phyloP scores from a whole-genome alignment of 1,140 invertebrate genomes.

The Metaphire vulgaris region DNA sequence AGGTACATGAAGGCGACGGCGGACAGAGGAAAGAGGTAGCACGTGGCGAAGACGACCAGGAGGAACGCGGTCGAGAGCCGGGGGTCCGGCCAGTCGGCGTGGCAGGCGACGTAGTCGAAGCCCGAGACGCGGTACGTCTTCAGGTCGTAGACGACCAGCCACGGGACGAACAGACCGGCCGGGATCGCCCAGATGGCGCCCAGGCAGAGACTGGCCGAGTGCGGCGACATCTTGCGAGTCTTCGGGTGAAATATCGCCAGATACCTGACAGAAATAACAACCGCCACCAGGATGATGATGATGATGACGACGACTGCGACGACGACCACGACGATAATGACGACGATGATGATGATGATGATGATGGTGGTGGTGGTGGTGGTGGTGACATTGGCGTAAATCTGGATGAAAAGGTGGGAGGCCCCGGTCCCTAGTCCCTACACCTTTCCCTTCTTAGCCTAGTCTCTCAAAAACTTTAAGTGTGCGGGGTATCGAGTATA shows the following conservation, averaged over 20 bases:
- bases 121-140: not conserved
- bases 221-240: conserved; percentile 79
- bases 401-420: not conserved
- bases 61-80: conserved; percentile 69
- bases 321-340: not conserved
- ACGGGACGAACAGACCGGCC: conserved; percentile 68
- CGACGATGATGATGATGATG: conserved; percentile 2
- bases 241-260: conserved; percentile 86
- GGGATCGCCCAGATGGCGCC: conserved; percentile 80
- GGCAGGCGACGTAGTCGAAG: not conserved
- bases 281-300: not conserved
- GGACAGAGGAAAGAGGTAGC: conserved; percentile 80
- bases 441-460: too few species aligned
- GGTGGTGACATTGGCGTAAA: not conserved
- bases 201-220: conserved; percentile 76
- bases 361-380: not conserved
- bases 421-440: too few species aligned
- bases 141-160: conserved; percentile 75
- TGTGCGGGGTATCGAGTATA: not conserved
- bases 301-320: not conserved
- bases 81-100: conserved; percentile 3
- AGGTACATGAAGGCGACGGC: conserved; percentile 84
- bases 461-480: too few species aligned
- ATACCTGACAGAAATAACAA: conserved; percentile 60
- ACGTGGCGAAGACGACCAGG: conserved; percentile 75